phyloP scores from a whole-genome alignment of 2,113 vertebrate species.

The Mesoclemmys tuberculata region DNA sequence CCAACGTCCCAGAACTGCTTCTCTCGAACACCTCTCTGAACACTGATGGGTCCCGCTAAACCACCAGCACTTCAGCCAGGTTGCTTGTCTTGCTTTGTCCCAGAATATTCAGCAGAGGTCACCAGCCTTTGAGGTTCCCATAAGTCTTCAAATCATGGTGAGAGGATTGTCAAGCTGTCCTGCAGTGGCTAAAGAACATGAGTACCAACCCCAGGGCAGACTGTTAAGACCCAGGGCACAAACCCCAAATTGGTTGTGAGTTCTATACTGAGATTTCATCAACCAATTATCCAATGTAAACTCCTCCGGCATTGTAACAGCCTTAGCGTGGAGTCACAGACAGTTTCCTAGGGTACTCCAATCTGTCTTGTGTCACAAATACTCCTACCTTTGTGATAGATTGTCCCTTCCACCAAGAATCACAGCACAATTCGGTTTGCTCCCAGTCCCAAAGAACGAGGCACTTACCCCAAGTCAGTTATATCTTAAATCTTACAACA shows the following conservation, averaged over 20 bases:
- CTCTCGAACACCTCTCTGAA: not conserved
- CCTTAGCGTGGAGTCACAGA: not conserved
- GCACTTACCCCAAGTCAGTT: not conserved
- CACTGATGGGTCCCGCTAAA: not conserved
- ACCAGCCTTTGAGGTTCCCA: not conserved
- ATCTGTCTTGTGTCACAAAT: not conserved
- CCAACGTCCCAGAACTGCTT: not conserved
- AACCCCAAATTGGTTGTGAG: not conserved
- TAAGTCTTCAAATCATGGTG: not conserved
- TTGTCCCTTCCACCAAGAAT: not conserved
- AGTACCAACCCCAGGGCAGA: not conserved
- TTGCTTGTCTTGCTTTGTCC: not conserved
- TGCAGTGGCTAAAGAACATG: not conserved
- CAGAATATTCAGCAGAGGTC: not conserved
- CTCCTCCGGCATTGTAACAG: not conserved
- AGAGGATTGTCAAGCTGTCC: not conserved
- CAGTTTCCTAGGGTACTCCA: not conserved
- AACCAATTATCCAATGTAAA: not conserved
- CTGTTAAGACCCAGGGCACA: not conserved
- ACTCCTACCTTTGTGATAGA: not conserved
- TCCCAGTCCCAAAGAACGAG: not conserved
- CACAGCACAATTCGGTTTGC: not conserved
- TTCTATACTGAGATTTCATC: not conserved
- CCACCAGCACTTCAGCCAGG: not conserved
- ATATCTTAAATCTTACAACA: not conserved